Evolutionary conservation across 2,113 vertebrate species (phyloP).

Genomic region (Setophaga coronata): DNA sequence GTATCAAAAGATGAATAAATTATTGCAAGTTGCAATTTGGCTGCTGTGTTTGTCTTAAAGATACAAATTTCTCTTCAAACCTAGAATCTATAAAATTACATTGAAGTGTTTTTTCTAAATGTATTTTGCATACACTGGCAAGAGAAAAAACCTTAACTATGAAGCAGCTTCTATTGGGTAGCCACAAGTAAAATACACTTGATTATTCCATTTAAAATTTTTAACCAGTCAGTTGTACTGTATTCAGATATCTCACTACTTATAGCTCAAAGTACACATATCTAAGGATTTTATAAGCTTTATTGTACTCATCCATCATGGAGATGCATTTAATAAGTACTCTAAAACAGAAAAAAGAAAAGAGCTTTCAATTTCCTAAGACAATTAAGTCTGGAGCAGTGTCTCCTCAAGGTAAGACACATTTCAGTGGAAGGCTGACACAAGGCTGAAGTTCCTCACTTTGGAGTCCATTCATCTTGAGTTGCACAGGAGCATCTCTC

Average conservation of each 20-base stretch:
- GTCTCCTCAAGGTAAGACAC: not conserved
- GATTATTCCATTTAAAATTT: not conserved
- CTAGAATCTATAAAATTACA: not conserved
- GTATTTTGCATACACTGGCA: not conserved
- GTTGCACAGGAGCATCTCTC: not conserved
- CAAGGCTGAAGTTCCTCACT: not conserved
- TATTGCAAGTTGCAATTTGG: not conserved
- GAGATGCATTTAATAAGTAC: not conserved
- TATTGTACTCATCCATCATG: not conserved
- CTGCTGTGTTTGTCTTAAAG: not conserved
- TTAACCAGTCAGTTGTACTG: not conserved
- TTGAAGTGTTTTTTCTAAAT: not conserved
- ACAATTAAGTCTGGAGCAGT: not conserved
- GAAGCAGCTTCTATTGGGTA: not conserved
- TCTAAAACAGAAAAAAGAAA: not conserved
- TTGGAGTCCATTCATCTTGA: not conserved
- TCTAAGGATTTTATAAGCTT: not conserved
- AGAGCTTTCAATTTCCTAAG: not conserved
- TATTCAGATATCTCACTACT: not conserved
- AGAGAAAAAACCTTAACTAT: not conserved
- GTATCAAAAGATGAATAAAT: not conserved
- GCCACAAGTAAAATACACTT: not conserved
- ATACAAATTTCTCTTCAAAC: not conserved
- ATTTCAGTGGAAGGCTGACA: not conserved
- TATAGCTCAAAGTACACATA: not conserved